Base-by-base conservation (phyloP, 2,888 invertebrate genomes). In the Eristalis pertinax region DNA sequence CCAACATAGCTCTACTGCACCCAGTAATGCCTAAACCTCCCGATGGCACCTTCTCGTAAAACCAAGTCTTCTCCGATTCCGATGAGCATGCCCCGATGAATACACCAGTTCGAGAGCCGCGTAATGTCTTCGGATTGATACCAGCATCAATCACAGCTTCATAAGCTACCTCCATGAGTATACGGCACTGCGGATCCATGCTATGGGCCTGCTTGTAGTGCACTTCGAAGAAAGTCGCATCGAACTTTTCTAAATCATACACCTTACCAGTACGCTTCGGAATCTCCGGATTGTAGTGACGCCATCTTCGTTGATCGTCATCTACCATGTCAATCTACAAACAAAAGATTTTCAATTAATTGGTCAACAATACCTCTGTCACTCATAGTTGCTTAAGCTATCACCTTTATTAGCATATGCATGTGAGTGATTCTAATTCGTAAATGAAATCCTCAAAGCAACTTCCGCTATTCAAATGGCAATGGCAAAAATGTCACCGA, bases 1-100 rank as follows among this genome's bases (percentile, higher is more conserved):
- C 96, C 91, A 98, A 95, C 98, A 98, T 98, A 4, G 98, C 97
- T 86, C 98, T 95, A 89, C 97, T 97, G 93, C 97, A 97, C 50
- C 98, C 93, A 2, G 93, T 93, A n/a, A 93, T 93, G 64, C 93
- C 93, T 79, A 93, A 93, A 4, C 93, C 93, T 22, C 93, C 93
- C 0, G 94, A 92, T 67, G 94, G 94, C 22, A 96, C 94, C 79
- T 95, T 94, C 90, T 96, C 96, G 80, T 94, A 94, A 83, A 96
- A 95, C 94, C 96, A 95, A 0, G 95, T 96, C 89, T 96, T 96
- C 89, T 96, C 96, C 0, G 96, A 95, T 91, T 97, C 97, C 0
- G 96, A 96, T 84, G 95, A 95, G 89, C 96, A 96, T 8, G 95
- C 94, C 22, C 96, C 97, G 41, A 97, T 93, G 91, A 95, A 96